Conservation (phyloP, 2,797 vertebrate species). For the Anableps anableps region DNA sequence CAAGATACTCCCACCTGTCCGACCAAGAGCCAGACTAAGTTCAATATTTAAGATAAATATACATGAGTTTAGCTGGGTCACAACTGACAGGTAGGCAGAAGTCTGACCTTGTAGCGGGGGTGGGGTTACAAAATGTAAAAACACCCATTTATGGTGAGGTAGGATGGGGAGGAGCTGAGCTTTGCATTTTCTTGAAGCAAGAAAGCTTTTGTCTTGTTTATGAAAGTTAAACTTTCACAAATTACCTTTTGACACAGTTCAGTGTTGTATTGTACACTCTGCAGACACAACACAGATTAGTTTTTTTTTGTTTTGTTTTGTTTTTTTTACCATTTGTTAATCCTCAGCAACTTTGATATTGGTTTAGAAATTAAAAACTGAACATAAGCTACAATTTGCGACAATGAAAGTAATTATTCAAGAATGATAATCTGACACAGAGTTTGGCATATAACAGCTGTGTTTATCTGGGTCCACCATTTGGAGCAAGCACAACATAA, state of each 20-base stretch:
- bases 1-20: conserved; percentile 29
- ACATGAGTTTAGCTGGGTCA: conserved; percentile 23
- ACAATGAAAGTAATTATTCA: too few relatives aligned
- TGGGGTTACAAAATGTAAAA: conserved; percentile 12
- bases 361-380: neutral
- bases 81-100: conserved; percentile 49
- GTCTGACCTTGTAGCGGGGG: conserved; percentile 34
- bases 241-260: neutral
- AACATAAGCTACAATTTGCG: neutral
- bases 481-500: too few relatives aligned
- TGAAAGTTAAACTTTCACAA: neutral
- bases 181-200: neutral
- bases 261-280: neutral
- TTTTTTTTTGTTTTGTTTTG: too few relatives aligned
- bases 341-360: neutral
- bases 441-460: too few relatives aligned
- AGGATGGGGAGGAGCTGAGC: neutral
- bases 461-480: too few relatives aligned
- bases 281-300: neutral
- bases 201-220: neutral
- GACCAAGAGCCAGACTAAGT: conserved; percentile 9
- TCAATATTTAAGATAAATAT: neutral
- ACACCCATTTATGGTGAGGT: conserved; percentile 27
- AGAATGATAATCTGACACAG: too few relatives aligned
- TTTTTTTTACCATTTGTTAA: neutral